Evolutionary conservation across 2,797 vertebrate genomes (phyloP).

Genomic region (Echiichthys vipera): DNA sequence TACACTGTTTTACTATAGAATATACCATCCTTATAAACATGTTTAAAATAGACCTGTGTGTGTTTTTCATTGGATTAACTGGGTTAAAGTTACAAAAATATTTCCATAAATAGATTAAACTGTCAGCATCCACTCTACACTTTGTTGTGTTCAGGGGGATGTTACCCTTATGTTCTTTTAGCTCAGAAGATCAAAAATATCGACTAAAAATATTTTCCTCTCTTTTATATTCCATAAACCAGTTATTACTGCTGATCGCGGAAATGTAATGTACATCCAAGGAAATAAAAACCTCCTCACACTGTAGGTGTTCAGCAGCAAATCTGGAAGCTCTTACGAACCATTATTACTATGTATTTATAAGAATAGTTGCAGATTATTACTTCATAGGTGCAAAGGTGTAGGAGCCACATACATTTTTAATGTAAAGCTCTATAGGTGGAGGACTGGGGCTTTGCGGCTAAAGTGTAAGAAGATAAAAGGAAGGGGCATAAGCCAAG

Average conservation of each 20-base stretch:
- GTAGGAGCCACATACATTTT: constrained; percentile 31
- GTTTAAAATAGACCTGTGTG: constrained; percentile 49
- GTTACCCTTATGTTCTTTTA: not conserved
- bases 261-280: constrained; percentile 23
- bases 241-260: constrained; percentile 13
- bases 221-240: constrained; percentile 18
- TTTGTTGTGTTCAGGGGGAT: constrained; percentile 2
- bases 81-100: constrained; percentile 61
- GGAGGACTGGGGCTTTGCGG: constrained; percentile 23
- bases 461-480: constrained; percentile 47
- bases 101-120: constrained; percentile 64
- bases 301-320: constrained; percentile 23
- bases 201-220: not conserved
- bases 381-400: constrained; percentile 29
- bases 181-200: not conserved
- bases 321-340: constrained; percentile 45
- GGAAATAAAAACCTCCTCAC: constrained; percentile 25
- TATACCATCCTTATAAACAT: constrained; percentile 63
- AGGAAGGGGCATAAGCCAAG: constrained; percentile 23
- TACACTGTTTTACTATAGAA: constrained; percentile 36
- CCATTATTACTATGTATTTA: constrained; percentile 24
- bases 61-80: constrained; percentile 50
- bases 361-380: constrained; percentile 30
- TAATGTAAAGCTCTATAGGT: constrained; percentile 16
- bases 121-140: constrained; percentile 54